Conservation (phyloP, 2,888 invertebrate species). For the Eurois occulta region DNA sequence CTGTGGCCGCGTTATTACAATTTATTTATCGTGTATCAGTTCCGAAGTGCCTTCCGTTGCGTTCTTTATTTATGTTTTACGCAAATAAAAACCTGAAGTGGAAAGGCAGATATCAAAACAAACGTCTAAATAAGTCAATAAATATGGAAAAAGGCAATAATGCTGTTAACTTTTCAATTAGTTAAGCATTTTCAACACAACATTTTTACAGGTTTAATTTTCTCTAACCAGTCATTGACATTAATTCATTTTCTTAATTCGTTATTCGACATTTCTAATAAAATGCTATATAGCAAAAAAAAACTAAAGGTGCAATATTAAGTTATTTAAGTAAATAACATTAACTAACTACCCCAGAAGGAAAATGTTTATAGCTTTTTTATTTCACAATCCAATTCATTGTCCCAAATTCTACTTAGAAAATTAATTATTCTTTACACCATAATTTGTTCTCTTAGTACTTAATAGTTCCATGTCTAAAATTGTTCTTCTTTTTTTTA, state of each 20-base stretch:
- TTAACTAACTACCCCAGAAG: neutral
- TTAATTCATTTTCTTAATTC: neutral
- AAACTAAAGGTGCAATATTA: neutral
- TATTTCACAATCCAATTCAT: neutral
- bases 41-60: slow-evolving; percentile 39
- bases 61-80: slow-evolving; percentile 31
- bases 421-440: neutral
- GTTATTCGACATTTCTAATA: neutral
- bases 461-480: neutral
- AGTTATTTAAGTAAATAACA: neutral
- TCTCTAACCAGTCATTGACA: neutral
- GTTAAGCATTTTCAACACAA: neutral
- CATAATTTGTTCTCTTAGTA: neutral
- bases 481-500: neutral
- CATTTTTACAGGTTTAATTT: neutral
- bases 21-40: slow-evolving; percentile 49
- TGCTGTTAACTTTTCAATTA: slow-evolving; percentile 14
- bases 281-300: neutral
- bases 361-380: neutral
- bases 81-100: slow-evolving; percentile 15
- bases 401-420: neutral
- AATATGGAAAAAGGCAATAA: slow-evolving; percentile 20
- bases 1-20: slow-evolving; percentile 12
- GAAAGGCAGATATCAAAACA: slow-evolving; percentile 27
- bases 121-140: slow-evolving; percentile 18